A percentile compares a stretch with the other conserved stretches of the same genome.
These are phyloP conservation scores for Aspidapion aeneum DNA, from an alignment of 2,888 invertebrate genomes.

Conservation along the genomic window DNA sequence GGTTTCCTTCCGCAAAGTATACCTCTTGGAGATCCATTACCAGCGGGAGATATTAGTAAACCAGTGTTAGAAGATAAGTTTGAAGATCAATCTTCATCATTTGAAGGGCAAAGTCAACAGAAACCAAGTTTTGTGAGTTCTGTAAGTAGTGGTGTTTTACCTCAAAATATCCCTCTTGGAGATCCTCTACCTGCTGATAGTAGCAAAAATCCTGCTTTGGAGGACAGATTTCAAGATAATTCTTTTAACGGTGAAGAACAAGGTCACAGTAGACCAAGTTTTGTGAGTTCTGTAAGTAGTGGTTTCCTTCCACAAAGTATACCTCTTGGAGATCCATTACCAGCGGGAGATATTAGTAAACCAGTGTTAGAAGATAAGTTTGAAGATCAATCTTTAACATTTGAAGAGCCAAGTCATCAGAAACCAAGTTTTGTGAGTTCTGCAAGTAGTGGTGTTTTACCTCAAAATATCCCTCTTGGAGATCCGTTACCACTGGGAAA, in stretches of 20 bases:
- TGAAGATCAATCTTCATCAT: conserved; percentile 5
- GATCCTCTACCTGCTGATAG: neutral
- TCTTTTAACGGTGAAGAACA: conserved; percentile 2
- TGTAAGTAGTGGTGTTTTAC: neutral
- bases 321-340: too few relatives aligned
- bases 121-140: neutral
- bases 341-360: too few relatives aligned
- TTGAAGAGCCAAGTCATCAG: neutral
- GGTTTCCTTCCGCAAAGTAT: neutral
- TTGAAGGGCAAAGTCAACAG: neutral
- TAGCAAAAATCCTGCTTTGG: neutral
- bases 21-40: neutral
- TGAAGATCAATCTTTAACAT: too few relatives aligned
- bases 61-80: conserved; percentile 1
- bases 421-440: neutral
- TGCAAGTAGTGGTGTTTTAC: neutral
- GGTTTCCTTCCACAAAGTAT: conserved; percentile 19
- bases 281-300: neutral
- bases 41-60: neutral
- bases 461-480: too few relatives aligned
- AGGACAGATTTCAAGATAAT: conserved; percentile 11
- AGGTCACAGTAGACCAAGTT: neutral
- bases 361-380: too few relatives aligned
- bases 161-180: neutral
- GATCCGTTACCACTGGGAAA: neutral